Base-by-base conservation (phyloP, 2,888 invertebrate species). In the Lumbricus terrestris region DNA sequence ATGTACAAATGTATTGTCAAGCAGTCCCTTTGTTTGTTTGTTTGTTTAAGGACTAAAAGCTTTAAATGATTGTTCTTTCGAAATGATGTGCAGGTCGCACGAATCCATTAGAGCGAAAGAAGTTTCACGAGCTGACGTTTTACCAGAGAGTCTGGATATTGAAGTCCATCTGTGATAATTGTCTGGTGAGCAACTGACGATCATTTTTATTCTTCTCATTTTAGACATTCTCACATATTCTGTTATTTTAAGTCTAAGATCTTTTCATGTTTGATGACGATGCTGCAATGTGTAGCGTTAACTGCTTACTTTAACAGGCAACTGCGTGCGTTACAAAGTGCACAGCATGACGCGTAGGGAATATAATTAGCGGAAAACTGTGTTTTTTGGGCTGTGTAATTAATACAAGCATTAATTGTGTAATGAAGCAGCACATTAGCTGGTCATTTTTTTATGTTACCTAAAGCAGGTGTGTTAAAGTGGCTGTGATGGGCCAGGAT, bases 71-170 rank as follows among this genome's bases (percentile, higher is more conserved):
- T 69, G 29, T 69, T 29, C n/a, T n/a, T 69, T 3, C 69, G 23
- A 47, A 90, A 37, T 83, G n/a, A 83, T 47, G 54, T 16, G 83
- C 92, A 94, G 94, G 94, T 4, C 91, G 92, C 47, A 94, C 93
- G 90, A 95, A 96, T 92, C 95, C 95, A 18, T 93, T 96, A 89
- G 95, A 95, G 47, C 95, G 95, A 90, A 95, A 94, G 91, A 94
- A 95, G 85, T 96, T 96, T 93, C 96, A 96, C 93, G 95, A 96
- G 89, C 93, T 96, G 88, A 95, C 93, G 29, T 95, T 95, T 89
- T 95, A 95, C 92, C 95, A 96, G 92, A 95, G 95, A 92, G 95
- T 96, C 18, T 96, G 96, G 96, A 94, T 96, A 83, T 92, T 96
- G 82, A 96, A 96, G 94, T 95, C 95, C 82, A 94, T 96, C 85